Evolutionary conservation across 2,888 invertebrate genomes (phyloP).

Genomic region (Oscheius sp.): DNA sequence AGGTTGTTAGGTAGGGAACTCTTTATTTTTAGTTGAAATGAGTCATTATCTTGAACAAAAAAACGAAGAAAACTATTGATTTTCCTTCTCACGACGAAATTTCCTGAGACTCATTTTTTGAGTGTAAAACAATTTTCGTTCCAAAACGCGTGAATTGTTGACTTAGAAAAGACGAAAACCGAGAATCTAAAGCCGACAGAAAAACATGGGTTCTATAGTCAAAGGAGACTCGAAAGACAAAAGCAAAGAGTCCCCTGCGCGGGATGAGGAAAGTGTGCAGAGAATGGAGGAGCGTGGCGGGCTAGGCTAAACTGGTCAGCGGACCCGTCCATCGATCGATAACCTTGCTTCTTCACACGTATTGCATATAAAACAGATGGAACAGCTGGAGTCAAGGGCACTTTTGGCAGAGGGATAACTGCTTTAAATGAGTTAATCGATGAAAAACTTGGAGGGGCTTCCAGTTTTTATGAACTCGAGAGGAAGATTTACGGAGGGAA

Average conservation of each 20-base stretch:
- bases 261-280: conserved; percentile 30
- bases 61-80: too few species aligned
- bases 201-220: conserved; percentile 22
- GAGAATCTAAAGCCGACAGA: conserved; percentile 8
- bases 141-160: neutral
- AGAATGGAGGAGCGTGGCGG: conserved; percentile 34
- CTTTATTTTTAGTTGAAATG: too few species aligned
- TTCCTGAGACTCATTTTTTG: too few species aligned
- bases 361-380: neutral
- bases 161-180: too few species aligned
- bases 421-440: neutral
- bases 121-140: too few species aligned
- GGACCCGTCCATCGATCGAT: conserved; percentile 29
- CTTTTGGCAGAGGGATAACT: neutral
- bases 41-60: too few species aligned
- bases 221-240: conserved; percentile 23
- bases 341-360: conserved; percentile 19
- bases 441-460: neutral
- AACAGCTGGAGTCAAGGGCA: neutral
- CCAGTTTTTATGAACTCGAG: neutral
- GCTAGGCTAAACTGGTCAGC: conserved; percentile 35
- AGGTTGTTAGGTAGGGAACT: too few species aligned
- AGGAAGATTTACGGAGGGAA: neutral
- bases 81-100: too few species aligned
- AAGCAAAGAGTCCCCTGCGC: conserved; percentile 21